Conservation (phyloP, 2,888 invertebrate genomes). For the Trichopria drosophilae region DNA sequence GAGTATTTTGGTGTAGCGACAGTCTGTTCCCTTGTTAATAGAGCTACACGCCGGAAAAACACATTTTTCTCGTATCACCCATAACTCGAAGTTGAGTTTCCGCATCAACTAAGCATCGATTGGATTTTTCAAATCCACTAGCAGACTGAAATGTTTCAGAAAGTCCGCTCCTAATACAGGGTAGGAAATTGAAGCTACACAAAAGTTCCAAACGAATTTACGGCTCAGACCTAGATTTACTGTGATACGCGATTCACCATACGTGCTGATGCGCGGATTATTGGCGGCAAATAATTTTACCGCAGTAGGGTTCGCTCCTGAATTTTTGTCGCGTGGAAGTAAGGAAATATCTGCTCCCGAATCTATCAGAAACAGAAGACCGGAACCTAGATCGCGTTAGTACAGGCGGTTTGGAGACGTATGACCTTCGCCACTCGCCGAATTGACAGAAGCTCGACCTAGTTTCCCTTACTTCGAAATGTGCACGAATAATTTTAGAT, state of each 20-base stretch:
- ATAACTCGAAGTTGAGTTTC: background rate
- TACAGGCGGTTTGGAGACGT: too few relatives aligned
- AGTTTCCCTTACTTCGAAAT: too few relatives aligned
- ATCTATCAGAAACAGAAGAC: too few relatives aligned
- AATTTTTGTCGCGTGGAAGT: too few relatives aligned
- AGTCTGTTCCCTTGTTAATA: slow-evolving; percentile 4
- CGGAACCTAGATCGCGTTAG: too few relatives aligned
- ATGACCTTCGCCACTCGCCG: too few relatives aligned
- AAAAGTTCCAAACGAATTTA: slow-evolving; percentile 29
- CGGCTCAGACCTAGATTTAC: slow-evolving; percentile 29
- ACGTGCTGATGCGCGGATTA: slow-evolving; percentile 29
- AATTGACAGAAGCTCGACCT: too few relatives aligned
- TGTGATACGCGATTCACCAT: slow-evolving; percentile 21
- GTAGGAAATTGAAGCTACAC: slow-evolving; percentile 26
- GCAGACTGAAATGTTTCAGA: slow-evolving; percentile 10
- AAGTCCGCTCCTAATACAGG: slow-evolving; percentile 33
- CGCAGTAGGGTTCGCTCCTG: too few relatives aligned
- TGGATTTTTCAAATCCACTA: slow-evolving; percentile 3
- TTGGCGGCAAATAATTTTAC: too few relatives aligned
- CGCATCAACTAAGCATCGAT: slow-evolving; percentile 9
- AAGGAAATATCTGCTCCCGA: too few relatives aligned
- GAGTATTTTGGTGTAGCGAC: background rate
- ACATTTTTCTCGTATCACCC: slow-evolving; percentile 7
- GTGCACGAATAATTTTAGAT: too few relatives aligned
- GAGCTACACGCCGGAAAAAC: slow-evolving; percentile 1